phyloP scores from a whole-genome alignment of 2,113 vertebrate genomes.

The Archilochus colubris region DNA sequence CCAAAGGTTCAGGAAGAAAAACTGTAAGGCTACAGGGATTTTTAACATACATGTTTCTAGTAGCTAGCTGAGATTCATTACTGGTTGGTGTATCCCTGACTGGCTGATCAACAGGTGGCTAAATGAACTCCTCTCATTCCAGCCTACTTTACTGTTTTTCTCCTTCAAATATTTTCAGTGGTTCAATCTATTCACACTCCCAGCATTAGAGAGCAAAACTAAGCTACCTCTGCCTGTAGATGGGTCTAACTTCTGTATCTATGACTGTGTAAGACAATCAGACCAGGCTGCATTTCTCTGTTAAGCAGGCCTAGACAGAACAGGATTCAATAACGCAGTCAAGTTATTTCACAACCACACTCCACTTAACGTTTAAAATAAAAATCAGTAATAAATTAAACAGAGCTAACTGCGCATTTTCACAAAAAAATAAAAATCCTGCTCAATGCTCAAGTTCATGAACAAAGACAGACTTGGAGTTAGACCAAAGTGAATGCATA shows the following conservation, averaged over 20 bases:
- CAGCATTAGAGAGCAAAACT: neutral
- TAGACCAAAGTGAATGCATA: neutral
- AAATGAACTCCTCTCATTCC: neutral
- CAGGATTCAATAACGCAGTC: neutral
- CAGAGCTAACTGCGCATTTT: neutral
- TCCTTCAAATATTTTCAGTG: neutral
- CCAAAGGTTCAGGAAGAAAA: neutral
- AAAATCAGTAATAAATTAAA: neutral
- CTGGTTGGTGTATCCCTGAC: neutral
- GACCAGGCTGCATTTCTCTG: neutral
- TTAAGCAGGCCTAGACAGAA: neutral
- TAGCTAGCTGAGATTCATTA: neutral
- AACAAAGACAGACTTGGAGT: neutral
- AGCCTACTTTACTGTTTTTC: neutral
- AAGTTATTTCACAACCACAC: neutral
- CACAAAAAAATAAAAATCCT: neutral
- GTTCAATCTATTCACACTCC: neutral
- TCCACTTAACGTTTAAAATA: neutral
- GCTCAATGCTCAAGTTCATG: neutral
- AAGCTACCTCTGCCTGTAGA: neutral
- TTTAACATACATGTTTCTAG: rapidly evolving
- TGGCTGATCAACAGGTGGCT: neutral
- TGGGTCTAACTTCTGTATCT: neutral
- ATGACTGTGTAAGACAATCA: neutral
- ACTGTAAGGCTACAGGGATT: neutral